A percentile compares a stretch with the other conserved stretches of the same genome.
phyloP scores from a whole-genome alignment of 2,113 vertebrate genomes.

The Tragelaphus imberbis region DNA sequence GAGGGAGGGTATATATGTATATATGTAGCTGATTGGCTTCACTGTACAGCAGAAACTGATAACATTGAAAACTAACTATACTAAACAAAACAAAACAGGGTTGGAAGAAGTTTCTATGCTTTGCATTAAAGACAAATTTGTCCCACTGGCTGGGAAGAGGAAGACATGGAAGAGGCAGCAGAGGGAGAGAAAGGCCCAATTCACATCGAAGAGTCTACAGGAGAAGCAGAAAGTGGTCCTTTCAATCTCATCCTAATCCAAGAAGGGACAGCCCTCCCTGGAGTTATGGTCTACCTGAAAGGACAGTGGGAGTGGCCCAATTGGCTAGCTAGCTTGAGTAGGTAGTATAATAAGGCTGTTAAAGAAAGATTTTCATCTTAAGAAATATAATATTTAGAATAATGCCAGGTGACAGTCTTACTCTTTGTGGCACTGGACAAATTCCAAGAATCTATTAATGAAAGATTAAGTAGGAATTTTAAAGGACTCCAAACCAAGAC shows the following conservation, averaged over 20 bases:
- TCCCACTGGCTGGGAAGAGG: neutral
- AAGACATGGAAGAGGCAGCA: neutral
- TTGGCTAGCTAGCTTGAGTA: neutral
- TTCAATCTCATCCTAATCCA: neutral
- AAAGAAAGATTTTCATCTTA: neutral
- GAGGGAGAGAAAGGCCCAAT: neutral
- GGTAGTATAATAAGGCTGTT: neutral
- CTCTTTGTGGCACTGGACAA: neutral
- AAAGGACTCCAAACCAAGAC: neutral
- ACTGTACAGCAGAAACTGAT: neutral
- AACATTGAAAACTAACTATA: neutral
- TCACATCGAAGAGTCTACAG: neutral
- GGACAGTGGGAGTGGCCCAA: neutral
- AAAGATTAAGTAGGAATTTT: neutral
- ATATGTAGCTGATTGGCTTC: neutral
- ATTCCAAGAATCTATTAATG: neutral
- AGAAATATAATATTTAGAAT: neutral
- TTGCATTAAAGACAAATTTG: neutral
- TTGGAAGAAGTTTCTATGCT: neutral
- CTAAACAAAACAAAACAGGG: neutral
- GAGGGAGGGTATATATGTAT: neutral
- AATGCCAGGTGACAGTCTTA: neutral
- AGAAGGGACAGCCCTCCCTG: neutral
- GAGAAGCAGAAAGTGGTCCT: neutral
- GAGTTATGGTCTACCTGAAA: neutral